These are phyloP conservation scores for Isaurus tuberculatus DNA, from an alignment of 92 coral and sea anemone species.

Conservation along the genomic window DNA sequence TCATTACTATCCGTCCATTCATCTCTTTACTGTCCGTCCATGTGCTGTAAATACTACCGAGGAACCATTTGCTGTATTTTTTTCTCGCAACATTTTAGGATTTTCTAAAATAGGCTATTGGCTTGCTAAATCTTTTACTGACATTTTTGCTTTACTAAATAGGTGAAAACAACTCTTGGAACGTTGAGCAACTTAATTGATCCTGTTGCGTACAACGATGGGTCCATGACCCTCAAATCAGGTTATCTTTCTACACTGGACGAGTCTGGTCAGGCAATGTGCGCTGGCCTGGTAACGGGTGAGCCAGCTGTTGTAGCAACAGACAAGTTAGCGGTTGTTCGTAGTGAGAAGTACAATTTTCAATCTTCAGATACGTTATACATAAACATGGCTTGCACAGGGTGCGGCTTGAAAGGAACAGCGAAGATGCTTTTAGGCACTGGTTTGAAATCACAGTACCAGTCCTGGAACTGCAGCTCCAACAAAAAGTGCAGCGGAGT, in stretches of 20 bases:
- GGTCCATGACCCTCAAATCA: conserved; percentile 62
- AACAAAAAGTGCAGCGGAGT: conserved; percentile 75
- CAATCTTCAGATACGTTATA: conserved; percentile 47
- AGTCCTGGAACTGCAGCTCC: conserved; percentile 68
- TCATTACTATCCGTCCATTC: too few relatives aligned
- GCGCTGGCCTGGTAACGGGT: conserved; percentile 72
- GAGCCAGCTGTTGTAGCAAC: conserved; percentile 66
- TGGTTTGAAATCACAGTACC: conserved; percentile 57
- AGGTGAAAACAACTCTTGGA: conserved; percentile 66
- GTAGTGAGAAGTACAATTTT: conserved; percentile 64
- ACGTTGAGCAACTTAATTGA: conserved; percentile 58
- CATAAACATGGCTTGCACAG: conserved; percentile 67
- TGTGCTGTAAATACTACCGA: too few relatives aligned
- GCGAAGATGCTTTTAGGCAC: conserved; percentile 74
- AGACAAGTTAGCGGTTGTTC: conserved; percentile 62
- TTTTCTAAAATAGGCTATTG: too few relatives aligned
- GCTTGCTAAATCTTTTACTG: neutral
- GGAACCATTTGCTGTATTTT: too few relatives aligned
- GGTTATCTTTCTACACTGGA: conserved; percentile 49
- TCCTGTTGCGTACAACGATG: conserved; percentile 54
- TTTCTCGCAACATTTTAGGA: too few relatives aligned
- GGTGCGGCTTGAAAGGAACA: conserved; percentile 49
- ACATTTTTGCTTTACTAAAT: neutral
- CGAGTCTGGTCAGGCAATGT: conserved; percentile 71
- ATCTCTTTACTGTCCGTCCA: too few relatives aligned